These are phyloP conservation scores for Bombus consobrinus DNA, from an alignment of 1,140 invertebrate species.

Conservation along the genomic window DNA sequence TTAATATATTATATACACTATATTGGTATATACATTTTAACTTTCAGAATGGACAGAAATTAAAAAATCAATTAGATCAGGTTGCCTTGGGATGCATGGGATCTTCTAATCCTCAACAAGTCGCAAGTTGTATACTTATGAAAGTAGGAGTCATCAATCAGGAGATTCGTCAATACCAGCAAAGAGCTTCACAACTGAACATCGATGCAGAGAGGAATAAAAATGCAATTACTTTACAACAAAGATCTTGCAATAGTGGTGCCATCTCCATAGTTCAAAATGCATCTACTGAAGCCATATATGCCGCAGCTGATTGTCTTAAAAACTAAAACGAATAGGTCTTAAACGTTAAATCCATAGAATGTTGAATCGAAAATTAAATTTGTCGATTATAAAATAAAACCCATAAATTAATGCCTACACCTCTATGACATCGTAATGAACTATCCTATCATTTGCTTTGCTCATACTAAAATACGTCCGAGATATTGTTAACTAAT, in stretches of 20 bases:
- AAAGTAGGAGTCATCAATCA: neutral
- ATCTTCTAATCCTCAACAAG: neutral
- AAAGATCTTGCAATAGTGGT: neutral
- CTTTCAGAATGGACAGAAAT: neutral
- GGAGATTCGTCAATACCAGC: neutral
- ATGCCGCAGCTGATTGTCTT: neutral
- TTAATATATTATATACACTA: neutral
- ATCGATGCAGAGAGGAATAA: neutral
- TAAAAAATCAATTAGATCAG: neutral
- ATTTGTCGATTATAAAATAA: neutral
- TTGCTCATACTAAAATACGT: neutral
- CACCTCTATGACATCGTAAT: neutral
- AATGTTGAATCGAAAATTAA: neutral
- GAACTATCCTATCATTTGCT: neutral
- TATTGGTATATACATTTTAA: neutral
- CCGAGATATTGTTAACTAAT: neutral
- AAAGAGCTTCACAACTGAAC: neutral
- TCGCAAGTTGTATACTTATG: neutral
- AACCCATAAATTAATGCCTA: neutral
- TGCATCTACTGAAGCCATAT: neutral
- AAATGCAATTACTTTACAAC: neutral
- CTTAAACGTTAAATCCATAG: neutral
- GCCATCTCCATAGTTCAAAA: too few relatives aligned
- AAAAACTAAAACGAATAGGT: neutral
- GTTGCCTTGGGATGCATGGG: conserved; percentile 6